A percentile compares a stretch with the other conserved stretches of the same genome.
Conservation (phyloP, 2,113 vertebrate genomes). For the Protobothrops mucrosquamatus region DNA sequence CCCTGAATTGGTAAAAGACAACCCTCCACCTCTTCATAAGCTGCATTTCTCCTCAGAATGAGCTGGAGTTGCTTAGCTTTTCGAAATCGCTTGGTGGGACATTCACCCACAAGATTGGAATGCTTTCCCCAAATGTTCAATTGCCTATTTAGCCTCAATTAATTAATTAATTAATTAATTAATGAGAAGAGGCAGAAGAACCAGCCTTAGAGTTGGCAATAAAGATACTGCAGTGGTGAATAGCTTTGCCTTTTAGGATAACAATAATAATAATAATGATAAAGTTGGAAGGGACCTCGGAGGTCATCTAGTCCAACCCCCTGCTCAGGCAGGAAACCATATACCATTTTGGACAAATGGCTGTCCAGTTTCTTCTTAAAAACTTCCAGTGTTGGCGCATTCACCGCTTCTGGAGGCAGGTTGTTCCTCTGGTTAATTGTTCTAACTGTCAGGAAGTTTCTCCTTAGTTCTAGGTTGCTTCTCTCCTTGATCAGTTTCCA, state of each 20-base stretch:
- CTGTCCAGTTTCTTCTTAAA: too few species aligned
- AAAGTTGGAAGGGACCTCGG: too few species aligned
- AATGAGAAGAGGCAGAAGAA: not conserved
- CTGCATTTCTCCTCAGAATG: constrained; percentile 31
- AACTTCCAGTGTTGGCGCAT: too few species aligned
- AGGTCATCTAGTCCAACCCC: too few species aligned
- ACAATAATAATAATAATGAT: too few species aligned
- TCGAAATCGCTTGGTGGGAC: constrained; percentile 18
- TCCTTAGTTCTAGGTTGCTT: too few species aligned
- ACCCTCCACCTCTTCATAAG: not conserved
- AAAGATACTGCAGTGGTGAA: not conserved
- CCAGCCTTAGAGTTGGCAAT: not conserved
- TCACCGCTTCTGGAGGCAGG: too few species aligned
- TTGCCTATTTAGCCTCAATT: not conserved
- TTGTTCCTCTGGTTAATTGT: too few species aligned
- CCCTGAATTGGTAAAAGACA: not conserved
- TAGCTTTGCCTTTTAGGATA: not conserved
- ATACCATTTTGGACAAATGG: too few species aligned
- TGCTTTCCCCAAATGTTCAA: not conserved
- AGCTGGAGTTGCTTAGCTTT: not conserved
- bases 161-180: not conserved
- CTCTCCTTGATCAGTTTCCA: too few species aligned
- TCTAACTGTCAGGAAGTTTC: too few species aligned
- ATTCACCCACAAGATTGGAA: not conserved
- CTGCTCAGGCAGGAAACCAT: too few species aligned